Percentiles rank a stretch among this genome's conserved stretches.
Evolutionary conservation across 2,113 vertebrate genomes (phyloP).

Genomic region (Aspiorhynchus laticeps): DNA sequence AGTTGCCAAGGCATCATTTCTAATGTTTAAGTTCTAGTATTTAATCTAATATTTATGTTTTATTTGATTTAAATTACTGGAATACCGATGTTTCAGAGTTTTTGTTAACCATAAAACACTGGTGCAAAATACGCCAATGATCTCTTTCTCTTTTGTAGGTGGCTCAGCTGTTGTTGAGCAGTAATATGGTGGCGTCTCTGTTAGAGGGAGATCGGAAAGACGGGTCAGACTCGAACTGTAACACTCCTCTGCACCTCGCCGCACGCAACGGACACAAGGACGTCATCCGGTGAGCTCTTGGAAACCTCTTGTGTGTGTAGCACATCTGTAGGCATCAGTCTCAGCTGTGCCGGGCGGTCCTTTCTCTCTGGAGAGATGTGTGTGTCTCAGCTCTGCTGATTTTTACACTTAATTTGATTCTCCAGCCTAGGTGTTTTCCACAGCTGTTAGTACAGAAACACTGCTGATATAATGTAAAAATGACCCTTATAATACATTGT

Average conservation of each 20-base stretch:
- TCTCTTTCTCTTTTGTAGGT: slow-evolving; percentile 74
- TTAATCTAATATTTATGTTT: background rate
- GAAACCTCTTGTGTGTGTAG: background rate
- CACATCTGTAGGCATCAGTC: background rate
- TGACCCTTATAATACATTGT: background rate
- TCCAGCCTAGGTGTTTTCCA: background rate
- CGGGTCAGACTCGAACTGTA: slow-evolving; percentile 85
- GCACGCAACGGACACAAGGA: slow-evolving; percentile 95
- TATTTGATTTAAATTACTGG: background rate
- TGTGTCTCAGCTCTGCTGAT: background rate
- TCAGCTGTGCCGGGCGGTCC: background rate
- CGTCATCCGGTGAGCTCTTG: slow-evolving; percentile 82
- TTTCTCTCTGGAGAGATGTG: background rate
- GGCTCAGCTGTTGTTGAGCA: slow-evolving; percentile 89
- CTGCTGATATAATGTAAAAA: background rate
- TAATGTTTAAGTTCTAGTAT: background rate
- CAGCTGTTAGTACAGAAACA: background rate
- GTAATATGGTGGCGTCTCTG: slow-evolving; percentile 88
- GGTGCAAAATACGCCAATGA: background rate
- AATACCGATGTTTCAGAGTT: background rate
- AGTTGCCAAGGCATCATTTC: background rate
- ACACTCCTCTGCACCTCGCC: slow-evolving; percentile 91
- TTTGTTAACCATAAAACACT: background rate
- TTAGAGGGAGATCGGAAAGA: slow-evolving; percentile 92
- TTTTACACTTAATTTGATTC: background rate